Conservation (phyloP, 2,888 invertebrate species). For the Metellina segmentata region DNA sequence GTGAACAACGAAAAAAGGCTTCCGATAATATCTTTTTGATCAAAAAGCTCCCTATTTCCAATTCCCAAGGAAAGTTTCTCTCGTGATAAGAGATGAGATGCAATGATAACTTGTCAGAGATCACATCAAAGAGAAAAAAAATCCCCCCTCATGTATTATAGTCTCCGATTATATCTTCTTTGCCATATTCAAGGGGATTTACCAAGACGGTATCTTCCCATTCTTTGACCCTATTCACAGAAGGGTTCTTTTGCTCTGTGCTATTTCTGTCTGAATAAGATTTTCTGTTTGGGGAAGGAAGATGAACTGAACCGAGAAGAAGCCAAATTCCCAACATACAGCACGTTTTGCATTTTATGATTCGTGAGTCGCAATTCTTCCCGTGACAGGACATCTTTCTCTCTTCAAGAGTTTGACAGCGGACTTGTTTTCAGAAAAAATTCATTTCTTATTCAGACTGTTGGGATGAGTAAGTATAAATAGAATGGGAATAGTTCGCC, state of each 20-base stretch:
- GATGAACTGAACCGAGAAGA: neutral
- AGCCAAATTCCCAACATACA: neutral
- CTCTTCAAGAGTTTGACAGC: too few species aligned
- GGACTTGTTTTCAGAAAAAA: too few species aligned
- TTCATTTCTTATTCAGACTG: too few species aligned
- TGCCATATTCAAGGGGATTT: neutral
- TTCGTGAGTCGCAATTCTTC: neutral
- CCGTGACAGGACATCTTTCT: too few species aligned
- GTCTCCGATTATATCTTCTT: neutral
- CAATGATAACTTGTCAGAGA: neutral
- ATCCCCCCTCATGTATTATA: neutral
- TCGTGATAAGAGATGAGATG: neutral
- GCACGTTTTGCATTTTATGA: neutral
- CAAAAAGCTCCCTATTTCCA: too few species aligned
- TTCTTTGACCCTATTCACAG: neutral
- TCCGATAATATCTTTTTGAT: too few species aligned
- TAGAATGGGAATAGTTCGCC: too few species aligned
- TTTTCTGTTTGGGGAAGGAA: neutral
- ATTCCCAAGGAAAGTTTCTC: neutral
- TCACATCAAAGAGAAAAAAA: neutral
- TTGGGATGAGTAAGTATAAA: too few species aligned
- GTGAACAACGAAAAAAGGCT: too few species aligned
- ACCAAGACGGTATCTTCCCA: neutral
- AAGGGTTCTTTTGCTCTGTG: neutral
- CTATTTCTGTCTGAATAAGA: neutral